A percentile compares a stretch with the other conserved stretches of the same genome.
These are phyloP conservation scores for Drosophila ezoana DNA, from an alignment of 2,888 invertebrate genomes.

Conservation along the genomic window DNA sequence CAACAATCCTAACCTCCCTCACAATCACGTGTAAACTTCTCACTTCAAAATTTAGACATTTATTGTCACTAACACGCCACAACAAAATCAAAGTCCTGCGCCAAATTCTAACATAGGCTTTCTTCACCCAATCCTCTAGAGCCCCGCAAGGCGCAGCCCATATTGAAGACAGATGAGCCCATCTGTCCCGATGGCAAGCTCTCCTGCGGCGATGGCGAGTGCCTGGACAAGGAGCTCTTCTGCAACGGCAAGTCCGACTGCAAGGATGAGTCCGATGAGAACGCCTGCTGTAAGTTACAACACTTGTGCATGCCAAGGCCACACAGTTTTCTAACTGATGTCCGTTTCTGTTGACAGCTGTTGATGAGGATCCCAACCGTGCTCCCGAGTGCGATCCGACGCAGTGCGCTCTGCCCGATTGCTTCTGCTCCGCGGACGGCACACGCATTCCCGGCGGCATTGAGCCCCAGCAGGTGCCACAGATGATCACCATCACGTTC, in stretches of 20 bases:
- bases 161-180: conserved; percentile 96
- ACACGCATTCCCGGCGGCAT: conserved; percentile 94
- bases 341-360: conserved; percentile 86
- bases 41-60: conserved; percentile 75
- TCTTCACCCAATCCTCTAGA: conserved; percentile 86
- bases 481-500: conserved; percentile 97
- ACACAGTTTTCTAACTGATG: background rate
- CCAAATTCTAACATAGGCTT: conserved; percentile 10
- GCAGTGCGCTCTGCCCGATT: conserved; percentile 95
- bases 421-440: conserved; percentile 96
- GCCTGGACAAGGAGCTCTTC: conserved; percentile 95
- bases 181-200: conserved; percentile 95
- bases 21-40: conserved; percentile 56
- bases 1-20: conserved; percentile 35
- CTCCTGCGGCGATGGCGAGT: conserved; percentile 96
- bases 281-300: conserved; percentile 94
- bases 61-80: conserved; percentile 65
- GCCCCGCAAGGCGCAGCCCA: conserved; percentile 94
- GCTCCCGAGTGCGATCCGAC: conserved; percentile 96
- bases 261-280: conserved; percentile 97
- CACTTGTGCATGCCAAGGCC: background rate
- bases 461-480: conserved; percentile 94
- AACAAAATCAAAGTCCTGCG: background rate
- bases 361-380: conserved; percentile 95
- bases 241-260: conserved; percentile 97